Evolutionary conservation across 1,140 invertebrate species (phyloP).

Genomic region (Hestina assimilis): DNA sequence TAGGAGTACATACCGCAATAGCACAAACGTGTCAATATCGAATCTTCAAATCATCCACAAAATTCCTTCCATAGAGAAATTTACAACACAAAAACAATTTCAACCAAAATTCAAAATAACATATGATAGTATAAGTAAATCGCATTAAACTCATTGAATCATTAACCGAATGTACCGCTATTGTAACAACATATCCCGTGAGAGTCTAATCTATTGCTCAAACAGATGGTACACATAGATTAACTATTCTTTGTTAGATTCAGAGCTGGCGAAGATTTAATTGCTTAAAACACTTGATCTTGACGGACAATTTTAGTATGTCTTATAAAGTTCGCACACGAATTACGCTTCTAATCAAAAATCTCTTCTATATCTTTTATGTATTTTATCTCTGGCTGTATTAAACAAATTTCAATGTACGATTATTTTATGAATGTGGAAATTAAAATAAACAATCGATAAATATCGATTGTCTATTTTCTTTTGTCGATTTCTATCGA

Average conservation of each 20-base stretch:
- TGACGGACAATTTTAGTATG: constrained; percentile 28
- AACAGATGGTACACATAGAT: constrained; percentile 44
- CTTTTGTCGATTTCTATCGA: too few species aligned
- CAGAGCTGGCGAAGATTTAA: constrained; percentile 34
- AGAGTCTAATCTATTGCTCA: constrained; percentile 36
- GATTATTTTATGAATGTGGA: too few species aligned
- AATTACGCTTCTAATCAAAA: background rate
- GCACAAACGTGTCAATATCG: too few species aligned
- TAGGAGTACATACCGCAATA: too few species aligned
- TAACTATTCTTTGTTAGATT: constrained; percentile 38
- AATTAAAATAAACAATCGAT: too few species aligned
- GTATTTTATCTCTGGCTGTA: too few species aligned
- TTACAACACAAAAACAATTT: too few species aligned
- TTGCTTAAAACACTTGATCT: constrained; percentile 25
- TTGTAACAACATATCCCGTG: constrained; percentile 34
- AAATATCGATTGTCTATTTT: too few species aligned
- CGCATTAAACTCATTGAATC: constrained; percentile 24
- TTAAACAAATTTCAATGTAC: too few species aligned
- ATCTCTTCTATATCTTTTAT: background rate
- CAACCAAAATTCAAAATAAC: constrained; percentile 15
- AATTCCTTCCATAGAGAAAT: too few species aligned
- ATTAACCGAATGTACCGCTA: constrained; percentile 27
- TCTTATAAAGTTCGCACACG: background rate
- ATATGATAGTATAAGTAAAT: constrained; percentile 27
- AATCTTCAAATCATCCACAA: too few species aligned